Percentiles rank a stretch among this genome's conserved stretches.
Conservation (phyloP, 2,113 vertebrate species). For the Dasyurus viverrinus region DNA sequence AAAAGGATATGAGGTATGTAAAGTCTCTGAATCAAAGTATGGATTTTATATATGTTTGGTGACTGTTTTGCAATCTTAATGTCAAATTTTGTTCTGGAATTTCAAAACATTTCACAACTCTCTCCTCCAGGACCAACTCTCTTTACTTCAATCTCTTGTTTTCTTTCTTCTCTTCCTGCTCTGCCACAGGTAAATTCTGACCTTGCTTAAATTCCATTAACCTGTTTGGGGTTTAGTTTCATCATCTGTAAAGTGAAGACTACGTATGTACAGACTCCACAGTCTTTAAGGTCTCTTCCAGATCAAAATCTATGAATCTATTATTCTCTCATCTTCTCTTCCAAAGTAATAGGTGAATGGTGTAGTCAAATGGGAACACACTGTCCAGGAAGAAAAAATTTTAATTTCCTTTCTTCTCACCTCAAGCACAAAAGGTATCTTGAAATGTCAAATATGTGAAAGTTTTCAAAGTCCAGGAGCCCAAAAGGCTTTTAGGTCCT, state of each 20-base stretch:
- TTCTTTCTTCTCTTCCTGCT: not conserved
- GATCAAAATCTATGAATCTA: not conserved
- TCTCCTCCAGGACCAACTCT: not conserved
- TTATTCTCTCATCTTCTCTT: not conserved
- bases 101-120: not conserved
- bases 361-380: not conserved
- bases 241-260: not conserved
- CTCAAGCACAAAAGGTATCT: not conserved
- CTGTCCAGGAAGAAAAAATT: not conserved
- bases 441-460: not conserved
- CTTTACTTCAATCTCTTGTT: not conserved
- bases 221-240: not conserved
- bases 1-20: not conserved
- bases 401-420: not conserved
- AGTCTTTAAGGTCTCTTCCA: not conserved
- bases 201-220: not conserved
- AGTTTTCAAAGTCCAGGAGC: not conserved
- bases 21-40: not conserved
- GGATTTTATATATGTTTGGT: not conserved
- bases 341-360: not conserved
- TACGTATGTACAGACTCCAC: not conserved
- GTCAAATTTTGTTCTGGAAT: not conserved
- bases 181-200: not conserved
- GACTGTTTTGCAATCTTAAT: not conserved
- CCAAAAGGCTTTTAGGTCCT: not conserved